Evolutionary conservation across 2,888 invertebrate genomes (phyloP).

Genomic region (Ametastegia equiseti): DNA sequence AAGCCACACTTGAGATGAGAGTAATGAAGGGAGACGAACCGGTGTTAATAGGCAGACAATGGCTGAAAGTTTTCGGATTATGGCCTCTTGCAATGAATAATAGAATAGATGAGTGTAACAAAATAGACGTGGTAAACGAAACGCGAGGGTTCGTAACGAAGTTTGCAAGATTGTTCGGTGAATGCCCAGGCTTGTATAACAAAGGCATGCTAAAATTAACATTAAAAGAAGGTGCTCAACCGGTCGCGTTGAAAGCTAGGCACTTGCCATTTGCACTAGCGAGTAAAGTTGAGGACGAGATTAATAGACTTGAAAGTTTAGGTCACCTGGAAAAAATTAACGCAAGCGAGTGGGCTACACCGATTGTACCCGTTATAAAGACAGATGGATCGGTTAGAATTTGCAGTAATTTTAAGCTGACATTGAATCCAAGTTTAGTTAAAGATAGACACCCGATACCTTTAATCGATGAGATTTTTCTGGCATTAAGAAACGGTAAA

Average conservation of each 20-base stretch:
- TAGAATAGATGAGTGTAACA: not conserved
- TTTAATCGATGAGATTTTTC: not conserved
- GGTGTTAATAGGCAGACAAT: not conserved
- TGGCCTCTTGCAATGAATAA: not conserved
- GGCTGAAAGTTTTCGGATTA: not conserved
- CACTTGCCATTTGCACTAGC: constrained; percentile 58
- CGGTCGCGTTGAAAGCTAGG: constrained; percentile 58
- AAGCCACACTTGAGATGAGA: not conserved
- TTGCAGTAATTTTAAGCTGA: constrained; percentile 61
- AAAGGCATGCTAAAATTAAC: constrained; percentile 52
- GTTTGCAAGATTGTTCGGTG: not conserved
- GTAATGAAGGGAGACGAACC: not conserved
- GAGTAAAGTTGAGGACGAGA: constrained; percentile 49
- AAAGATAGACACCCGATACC: constrained; percentile 3
- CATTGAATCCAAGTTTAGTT: not conserved
- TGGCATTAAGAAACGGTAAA: not conserved
- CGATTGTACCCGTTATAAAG: constrained; percentile 65
- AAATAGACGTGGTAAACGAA: not conserved
- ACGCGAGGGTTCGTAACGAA: not conserved
- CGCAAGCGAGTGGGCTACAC: constrained; percentile 66
- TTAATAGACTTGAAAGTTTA: constrained; percentile 51
- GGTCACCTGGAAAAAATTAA: constrained; percentile 57
- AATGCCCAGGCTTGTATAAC: constrained; percentile 42
- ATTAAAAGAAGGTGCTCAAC: constrained; percentile 53
- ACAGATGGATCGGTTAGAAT: constrained; percentile 55